phyloP scores from a whole-genome alignment of 2,797 vertebrate genomes.

The Distichodus sexfasciatus region DNA sequence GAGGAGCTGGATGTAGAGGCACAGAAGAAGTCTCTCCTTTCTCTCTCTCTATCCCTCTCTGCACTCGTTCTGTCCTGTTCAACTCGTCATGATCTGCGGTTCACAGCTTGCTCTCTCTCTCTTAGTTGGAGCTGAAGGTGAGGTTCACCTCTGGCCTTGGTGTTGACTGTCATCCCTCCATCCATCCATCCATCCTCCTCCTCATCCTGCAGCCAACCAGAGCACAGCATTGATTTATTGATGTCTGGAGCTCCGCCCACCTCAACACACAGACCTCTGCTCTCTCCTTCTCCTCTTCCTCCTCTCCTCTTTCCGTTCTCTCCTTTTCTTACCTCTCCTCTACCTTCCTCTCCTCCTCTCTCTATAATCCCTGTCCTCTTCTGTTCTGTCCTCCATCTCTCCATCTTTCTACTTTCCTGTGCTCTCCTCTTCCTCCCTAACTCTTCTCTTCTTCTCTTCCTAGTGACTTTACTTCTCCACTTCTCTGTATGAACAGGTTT shows the following conservation, averaged over 20 bases:
- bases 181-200: slow-evolving; percentile 79
- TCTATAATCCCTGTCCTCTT: background rate
- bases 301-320: slow-evolving; percentile 69
- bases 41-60: slow-evolving; percentile 63
- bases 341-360: slow-evolving; percentile 52
- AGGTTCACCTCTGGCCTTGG: slow-evolving; percentile 80
- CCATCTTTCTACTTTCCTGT: too few species aligned
- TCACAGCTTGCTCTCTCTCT: too few species aligned
- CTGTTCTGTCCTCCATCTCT: too few species aligned
- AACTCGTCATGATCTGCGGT: too few species aligned
- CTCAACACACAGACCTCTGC: slow-evolving; percentile 81
- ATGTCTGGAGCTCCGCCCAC: slow-evolving; percentile 82
- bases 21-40: slow-evolving; percentile 64
- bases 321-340: slow-evolving; percentile 67
- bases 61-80: slow-evolving; percentile 54
- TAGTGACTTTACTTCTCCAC: too few species aligned
- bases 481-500: too few species aligned
- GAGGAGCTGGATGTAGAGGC: background rate
- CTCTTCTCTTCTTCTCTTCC: too few species aligned
- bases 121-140: slow-evolving; percentile 63
- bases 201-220: slow-evolving; percentile 93
- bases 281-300: slow-evolving; percentile 63
- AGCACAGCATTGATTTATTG: slow-evolving; percentile 98
- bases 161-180: slow-evolving; percentile 75
- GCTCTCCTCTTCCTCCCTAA: too few species aligned